These are phyloP conservation scores for Plecotus auritus DNA, from an alignment of 2,113 vertebrate genomes.

Conservation along the genomic window DNA sequence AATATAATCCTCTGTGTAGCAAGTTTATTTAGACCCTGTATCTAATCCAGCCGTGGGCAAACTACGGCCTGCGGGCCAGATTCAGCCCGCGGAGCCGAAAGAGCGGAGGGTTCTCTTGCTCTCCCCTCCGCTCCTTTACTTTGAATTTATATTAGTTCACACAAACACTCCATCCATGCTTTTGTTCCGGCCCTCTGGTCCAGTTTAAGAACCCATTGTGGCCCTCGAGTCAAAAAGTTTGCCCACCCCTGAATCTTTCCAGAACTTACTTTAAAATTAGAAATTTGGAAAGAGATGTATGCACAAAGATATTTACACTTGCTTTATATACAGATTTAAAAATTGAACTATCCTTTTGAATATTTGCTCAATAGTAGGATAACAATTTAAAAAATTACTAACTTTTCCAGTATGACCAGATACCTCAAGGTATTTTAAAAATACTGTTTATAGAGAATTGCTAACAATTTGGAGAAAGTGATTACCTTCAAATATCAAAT, in stretches of 20 bases:
- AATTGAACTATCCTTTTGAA: neutral
- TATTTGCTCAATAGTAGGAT: neutral
- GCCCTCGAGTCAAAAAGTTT: too few relatives aligned
- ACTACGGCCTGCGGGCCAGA: too few relatives aligned
- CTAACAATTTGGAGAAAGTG: neutral
- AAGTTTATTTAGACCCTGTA: neutral
- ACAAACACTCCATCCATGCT: too few relatives aligned
- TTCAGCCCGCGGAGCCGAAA: too few relatives aligned
- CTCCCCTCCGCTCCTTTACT: too few relatives aligned
- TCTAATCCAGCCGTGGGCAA: too few relatives aligned
- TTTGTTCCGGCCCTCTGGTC: too few relatives aligned
- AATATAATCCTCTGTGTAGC: neutral
- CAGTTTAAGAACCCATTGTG: too few relatives aligned
- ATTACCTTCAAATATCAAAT: neutral
- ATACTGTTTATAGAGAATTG: neutral
- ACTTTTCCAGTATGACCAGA: neutral
- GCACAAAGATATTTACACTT: neutral
- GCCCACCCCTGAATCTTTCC: too few relatives aligned
- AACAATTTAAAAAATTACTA: neutral
- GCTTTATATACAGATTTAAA: neutral
- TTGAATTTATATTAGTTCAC: too few relatives aligned
- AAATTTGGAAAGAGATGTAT: neutral
- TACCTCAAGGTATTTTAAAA: neutral
- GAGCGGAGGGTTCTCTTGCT: too few relatives aligned
- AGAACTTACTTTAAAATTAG: constrained; percentile 18